phyloP scores from a whole-genome alignment of 2,113 vertebrate species.

The Cyprinodon tularosa region DNA sequence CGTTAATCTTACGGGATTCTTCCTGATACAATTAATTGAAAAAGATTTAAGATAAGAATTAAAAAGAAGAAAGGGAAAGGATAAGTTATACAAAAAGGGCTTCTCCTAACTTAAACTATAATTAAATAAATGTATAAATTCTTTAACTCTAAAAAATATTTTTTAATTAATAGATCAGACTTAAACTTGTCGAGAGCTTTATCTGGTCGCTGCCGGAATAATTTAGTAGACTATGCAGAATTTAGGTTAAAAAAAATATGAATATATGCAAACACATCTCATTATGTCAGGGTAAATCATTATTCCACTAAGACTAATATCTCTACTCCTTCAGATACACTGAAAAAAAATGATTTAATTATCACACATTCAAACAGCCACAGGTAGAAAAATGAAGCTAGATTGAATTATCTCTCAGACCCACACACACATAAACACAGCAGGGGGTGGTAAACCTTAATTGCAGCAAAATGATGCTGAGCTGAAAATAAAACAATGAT shows the following conservation, averaged over 20 bases:
- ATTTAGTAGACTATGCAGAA: not conserved
- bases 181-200: too few relatives aligned
- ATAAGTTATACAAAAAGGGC: not conserved
- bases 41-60: not conserved
- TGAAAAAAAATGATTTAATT: slow-evolving; percentile 63
- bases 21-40: not conserved
- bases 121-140: not conserved
- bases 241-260: slow-evolving; percentile 3
- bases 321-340: slow-evolving; percentile 58
- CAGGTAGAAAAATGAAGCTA: slow-evolving; percentile 57
- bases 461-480: slow-evolving; percentile 35
- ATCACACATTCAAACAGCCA: slow-evolving; percentile 52
- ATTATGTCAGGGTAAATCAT: slow-evolving; percentile 62
- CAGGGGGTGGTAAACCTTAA: slow-evolving; percentile 36
- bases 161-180: too few relatives aligned
- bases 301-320: slow-evolving; percentile 53
- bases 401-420: slow-evolving; percentile 57
- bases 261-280: slow-evolving; percentile 21
- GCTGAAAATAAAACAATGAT: slow-evolving; percentile 40
- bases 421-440: slow-evolving; percentile 1
- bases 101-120: not conserved
- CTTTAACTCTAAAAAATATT: not conserved
- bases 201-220: not conserved
- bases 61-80: not conserved
- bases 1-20: too few relatives aligned